phyloP scores from a whole-genome alignment of 2,888 invertebrate genomes.

The Penaeus monodon region DNA sequence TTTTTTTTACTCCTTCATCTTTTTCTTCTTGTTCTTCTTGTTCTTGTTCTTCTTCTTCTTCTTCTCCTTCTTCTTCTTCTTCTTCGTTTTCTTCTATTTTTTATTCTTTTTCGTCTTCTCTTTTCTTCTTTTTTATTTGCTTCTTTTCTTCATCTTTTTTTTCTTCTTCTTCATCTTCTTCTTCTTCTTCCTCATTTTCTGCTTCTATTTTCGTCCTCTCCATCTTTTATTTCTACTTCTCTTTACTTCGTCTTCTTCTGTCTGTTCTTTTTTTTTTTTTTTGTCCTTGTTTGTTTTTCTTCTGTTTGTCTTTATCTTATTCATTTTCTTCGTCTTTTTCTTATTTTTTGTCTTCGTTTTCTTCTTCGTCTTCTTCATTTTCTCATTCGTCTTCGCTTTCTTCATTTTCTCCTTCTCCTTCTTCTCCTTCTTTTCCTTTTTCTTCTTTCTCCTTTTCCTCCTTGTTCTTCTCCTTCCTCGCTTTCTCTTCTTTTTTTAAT shows the following conservation, averaged over 20 bases:
- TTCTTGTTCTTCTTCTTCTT: background rate
- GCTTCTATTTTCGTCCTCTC: background rate
- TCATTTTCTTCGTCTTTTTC: background rate
- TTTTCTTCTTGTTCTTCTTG: background rate
- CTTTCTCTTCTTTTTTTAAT: too few species aligned
- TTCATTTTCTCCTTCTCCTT: background rate
- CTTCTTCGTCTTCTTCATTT: background rate
- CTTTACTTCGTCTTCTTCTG: background rate
- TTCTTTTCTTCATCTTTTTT: background rate
- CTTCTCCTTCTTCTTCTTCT: background rate
- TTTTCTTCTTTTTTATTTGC: background rate
- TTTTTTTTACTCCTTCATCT: background rate
- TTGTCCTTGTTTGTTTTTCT: background rate
- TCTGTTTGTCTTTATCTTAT: background rate
- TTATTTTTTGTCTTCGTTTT: background rate
- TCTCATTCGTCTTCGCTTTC: background rate
- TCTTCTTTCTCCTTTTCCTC: background rate
- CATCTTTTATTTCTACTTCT: background rate
- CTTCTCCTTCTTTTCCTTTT: background rate
- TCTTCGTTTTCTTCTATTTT: background rate
- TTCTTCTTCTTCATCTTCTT: background rate
- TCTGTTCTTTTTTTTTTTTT: too few species aligned
- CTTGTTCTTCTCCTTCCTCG: too few species aligned
- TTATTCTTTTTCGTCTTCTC: background rate
- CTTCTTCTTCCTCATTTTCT: background rate